Percentiles rank a stretch among this genome's conserved stretches.
These are phyloP conservation scores for Muscicapa adusta DNA, from an alignment of 2,113 vertebrate genomes.

Conservation along the genomic window DNA sequence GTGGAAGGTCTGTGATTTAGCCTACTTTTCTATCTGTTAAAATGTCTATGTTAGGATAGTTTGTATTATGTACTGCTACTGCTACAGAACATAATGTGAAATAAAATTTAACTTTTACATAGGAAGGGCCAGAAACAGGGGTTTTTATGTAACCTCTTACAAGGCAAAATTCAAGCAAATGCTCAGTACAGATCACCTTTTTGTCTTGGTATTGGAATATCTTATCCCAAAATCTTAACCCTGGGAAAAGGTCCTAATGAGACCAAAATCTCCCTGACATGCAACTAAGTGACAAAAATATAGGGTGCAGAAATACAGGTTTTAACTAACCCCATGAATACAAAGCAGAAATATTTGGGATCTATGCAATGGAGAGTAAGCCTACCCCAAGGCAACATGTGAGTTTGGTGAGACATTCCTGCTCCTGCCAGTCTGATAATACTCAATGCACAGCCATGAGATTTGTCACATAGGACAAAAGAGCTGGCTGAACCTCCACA, in stretches of 20 bases:
- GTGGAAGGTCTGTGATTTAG: slow-evolving; percentile 52
- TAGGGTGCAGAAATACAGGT: not conserved
- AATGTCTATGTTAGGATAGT: not conserved
- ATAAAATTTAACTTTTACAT: not conserved
- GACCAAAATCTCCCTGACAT: not conserved
- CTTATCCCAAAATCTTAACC: not conserved
- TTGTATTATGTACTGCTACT: not conserved
- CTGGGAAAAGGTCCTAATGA: not conserved
- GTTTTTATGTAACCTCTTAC: not conserved
- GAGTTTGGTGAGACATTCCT: not conserved
- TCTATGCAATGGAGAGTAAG: not conserved
- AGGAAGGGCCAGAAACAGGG: not conserved
- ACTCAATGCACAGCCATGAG: not conserved
- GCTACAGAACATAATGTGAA: slow-evolving; percentile 5
- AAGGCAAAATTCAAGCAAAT: not conserved
- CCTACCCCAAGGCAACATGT: not conserved
- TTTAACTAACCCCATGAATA: not conserved
- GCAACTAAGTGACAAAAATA: not conserved
- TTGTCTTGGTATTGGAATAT: not conserved
- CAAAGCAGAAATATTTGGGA: not conserved
- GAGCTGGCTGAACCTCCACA: not conserved
- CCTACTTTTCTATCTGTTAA: slow-evolving; percentile 45
- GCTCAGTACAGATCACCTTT: not conserved
- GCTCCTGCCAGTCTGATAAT: not conserved
- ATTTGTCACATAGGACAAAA: not conserved